Percentiles rank a stretch among this genome's conserved stretches.
These are phyloP conservation scores for Ciconia maguari DNA, from an alignment of 2,113 vertebrate genomes.

Conservation along the genomic window DNA sequence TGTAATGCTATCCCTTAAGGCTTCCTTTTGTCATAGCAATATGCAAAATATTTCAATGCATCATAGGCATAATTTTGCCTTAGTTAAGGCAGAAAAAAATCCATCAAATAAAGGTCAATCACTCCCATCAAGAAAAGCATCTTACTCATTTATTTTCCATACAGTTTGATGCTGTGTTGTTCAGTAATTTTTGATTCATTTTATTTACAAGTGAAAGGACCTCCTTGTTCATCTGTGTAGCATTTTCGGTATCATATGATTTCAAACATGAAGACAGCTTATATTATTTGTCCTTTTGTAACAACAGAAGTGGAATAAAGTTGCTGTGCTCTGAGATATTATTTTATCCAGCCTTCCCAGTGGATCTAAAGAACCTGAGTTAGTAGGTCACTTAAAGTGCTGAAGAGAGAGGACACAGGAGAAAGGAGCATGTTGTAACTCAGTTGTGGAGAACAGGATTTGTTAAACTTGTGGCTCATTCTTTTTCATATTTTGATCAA, in stretches of 20 bases:
- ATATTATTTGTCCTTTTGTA: not conserved
- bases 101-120: not conserved
- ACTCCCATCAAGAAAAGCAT: not conserved
- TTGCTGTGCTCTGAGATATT: not conserved
- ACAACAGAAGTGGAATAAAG: not conserved
- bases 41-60: not conserved
- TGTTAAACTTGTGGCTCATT: not conserved
- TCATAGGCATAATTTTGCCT: not conserved
- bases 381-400: not conserved
- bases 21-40: not conserved
- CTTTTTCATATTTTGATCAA: not conserved
- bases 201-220: not conserved
- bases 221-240: not conserved
- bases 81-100: not conserved
- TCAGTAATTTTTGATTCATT: not conserved
- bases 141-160: not conserved
- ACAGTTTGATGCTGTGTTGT: not conserved
- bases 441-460: not conserved
- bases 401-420: not conserved
- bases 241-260: not conserved
- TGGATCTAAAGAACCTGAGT: not conserved
- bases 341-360: not conserved
- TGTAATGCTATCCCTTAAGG: not conserved
- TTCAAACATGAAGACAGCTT: not conserved
- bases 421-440: not conserved